Percentiles rank a stretch among this genome's conserved stretches.
phyloP scores from a whole-genome alignment of 2,888 invertebrate genomes.

The Oxystoma pomonae region DNA sequence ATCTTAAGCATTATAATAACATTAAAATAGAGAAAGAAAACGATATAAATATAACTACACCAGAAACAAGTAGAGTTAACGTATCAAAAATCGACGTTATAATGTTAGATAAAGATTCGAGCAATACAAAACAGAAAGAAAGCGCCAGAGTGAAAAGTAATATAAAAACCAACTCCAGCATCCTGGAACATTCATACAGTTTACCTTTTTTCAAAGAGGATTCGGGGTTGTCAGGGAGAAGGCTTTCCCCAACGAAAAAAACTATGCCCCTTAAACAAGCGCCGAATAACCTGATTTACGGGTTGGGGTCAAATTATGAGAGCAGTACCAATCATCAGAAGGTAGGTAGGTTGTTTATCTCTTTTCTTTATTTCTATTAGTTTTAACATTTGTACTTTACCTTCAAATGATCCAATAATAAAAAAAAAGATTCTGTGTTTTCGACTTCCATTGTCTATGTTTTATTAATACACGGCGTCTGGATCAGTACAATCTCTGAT shows the following conservation, averaged over 20 bases:
- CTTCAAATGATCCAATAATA: too few species aligned
- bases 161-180: slow-evolving; percentile 10
- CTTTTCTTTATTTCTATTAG: too few species aligned
- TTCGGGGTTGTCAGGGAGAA: slow-evolving; percentile 11
- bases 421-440: too few species aligned
- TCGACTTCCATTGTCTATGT: too few species aligned
- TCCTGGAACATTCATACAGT: slow-evolving; percentile 33
- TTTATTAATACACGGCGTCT: too few species aligned
- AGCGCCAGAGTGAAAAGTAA: not conserved
- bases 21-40: not conserved
- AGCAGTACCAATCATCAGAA: not conserved
- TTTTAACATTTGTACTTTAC: too few species aligned
- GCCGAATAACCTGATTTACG: slow-evolving; percentile 31
- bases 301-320: slow-evolving; percentile 31
- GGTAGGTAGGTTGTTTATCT: not conserved
- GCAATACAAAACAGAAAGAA: not conserved
- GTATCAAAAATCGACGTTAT: not conserved
- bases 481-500: too few species aligned
- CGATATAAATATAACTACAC: not conserved
- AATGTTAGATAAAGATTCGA: not conserved
- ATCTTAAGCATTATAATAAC: too few species aligned
- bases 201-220: slow-evolving; percentile 24
- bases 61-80: not conserved
- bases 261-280: slow-evolving; percentile 20
- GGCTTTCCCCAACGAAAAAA: slow-evolving; percentile 7